phyloP scores from a whole-genome alignment of 2,888 invertebrate genomes.

The Cryptops parisi region DNA sequence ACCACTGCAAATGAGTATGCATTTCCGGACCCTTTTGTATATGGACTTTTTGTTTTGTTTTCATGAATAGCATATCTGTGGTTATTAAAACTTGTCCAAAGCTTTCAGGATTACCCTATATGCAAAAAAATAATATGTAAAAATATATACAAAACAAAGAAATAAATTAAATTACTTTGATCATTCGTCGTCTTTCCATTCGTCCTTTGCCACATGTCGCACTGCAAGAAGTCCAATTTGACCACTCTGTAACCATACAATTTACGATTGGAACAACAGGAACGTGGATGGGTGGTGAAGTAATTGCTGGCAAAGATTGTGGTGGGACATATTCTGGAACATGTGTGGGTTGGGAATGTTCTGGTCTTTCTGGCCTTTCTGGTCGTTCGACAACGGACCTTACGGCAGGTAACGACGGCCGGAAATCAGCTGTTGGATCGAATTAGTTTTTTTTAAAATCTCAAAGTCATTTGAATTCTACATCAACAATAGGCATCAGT shows the following conservation, averaged over 20 bases:
- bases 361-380: no score
- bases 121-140: not conserved
- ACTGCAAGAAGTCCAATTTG: slow-evolving; percentile 68
- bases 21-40: no score
- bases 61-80: no score
- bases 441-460: not conserved
- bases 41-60: no score
- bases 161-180: slow-evolving; percentile 43
- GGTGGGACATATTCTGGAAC: no score
- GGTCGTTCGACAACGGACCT: no score
- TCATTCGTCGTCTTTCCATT: slow-evolving; percentile 45
- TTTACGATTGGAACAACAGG: no score
- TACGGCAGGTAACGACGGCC: not conserved
- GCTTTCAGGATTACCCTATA: no score
- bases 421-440: not conserved
- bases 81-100: not conserved
- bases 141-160: not conserved
- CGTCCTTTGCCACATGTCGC: slow-evolving; percentile 61
- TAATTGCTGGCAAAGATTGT: not conserved
- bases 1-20: no score
- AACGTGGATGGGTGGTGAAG: not conserved
- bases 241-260: slow-evolving; percentile 57
- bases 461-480: not conserved
- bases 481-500: not conserved
- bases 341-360: no score